Evolutionary conservation across 2,113 vertebrate genomes (phyloP), one percentile per base, ranked within the genome.

Genomic region (Asarcornis scutulata): DNA sequence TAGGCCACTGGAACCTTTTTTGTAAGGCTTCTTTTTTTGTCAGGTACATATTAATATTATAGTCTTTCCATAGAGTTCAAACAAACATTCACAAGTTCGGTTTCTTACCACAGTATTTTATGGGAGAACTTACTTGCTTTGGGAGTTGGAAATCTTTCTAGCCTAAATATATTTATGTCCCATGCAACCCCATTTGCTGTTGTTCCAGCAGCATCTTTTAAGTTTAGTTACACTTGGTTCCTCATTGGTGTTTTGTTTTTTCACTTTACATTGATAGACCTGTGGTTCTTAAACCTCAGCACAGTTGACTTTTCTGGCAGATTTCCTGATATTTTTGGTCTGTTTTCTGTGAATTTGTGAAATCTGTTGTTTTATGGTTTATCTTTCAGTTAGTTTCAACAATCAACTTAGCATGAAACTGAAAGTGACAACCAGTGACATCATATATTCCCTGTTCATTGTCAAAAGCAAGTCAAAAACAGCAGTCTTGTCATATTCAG

Each of bases 361-460:
- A 76, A 52, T 32, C 32, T 9, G 2, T 32, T 34, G 15, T 36
- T 36, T n/a, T 26, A 23, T 50, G 29, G 60, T 50, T 16, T 38
- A 15, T 27, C 13, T 78, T 14, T 23, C 48, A 12, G 38, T 73
- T 60, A 32, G 34, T 67, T 89, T 29, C 17, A 42, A 50, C 23
- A 20, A 13, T 48, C 31, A 74, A 9, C 15, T 67, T 52, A 2
- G 31, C 25, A 3, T 68, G 53, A 44, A 60, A 21, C 66, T 55
- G 62, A 8, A 53, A 40, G 53, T 34, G 62, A 29, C 44, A 34
- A n/a, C 25, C 62, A 32, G 38, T 7, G 76, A n/a, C 22, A 2
- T 27, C 3, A 7, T 5, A 1, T 29, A 17, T 26, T 42, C 80
- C 58, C 76, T 1, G 0, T 5, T n/a, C 4, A 0, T 20, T 32